Evolutionary conservation across 2,113 vertebrate genomes (phyloP).

Genomic region (Urocitellus parryii): DNA sequence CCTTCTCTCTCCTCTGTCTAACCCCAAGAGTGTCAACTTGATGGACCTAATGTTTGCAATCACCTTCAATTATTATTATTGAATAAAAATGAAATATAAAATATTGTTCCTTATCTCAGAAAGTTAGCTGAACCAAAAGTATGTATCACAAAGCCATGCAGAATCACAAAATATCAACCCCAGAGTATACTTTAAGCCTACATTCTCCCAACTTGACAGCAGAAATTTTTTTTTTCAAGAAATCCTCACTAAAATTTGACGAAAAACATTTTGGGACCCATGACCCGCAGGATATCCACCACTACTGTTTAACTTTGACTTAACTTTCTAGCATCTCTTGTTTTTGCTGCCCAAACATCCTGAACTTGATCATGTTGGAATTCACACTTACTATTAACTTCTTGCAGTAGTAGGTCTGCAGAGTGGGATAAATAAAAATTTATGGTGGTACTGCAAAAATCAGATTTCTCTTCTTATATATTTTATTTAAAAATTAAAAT

Average conservation of each 20-base stretch:
- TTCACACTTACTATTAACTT: background rate
- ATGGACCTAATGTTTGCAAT: background rate
- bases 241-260: background rate
- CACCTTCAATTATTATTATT: background rate
- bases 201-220: background rate
- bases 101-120: background rate
- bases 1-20: too few species aligned
- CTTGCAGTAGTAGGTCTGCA: background rate
- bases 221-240: background rate
- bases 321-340: background rate
- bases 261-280: background rate
- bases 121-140: background rate
- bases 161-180: background rate
- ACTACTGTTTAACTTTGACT: background rate
- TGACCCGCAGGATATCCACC: background rate
- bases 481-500: conserved; percentile 18
- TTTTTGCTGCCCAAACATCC: background rate
- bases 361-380: background rate
- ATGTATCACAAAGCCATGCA: background rate
- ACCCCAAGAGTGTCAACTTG: background rate
- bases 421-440: background rate
- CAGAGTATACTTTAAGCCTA: background rate
- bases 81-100: conserved; percentile 49
- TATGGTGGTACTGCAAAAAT: background rate
- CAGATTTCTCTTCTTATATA: background rate